Conservation (phyloP, 2,797 vertebrate genomes). For the Sebastes alutus region DNA sequence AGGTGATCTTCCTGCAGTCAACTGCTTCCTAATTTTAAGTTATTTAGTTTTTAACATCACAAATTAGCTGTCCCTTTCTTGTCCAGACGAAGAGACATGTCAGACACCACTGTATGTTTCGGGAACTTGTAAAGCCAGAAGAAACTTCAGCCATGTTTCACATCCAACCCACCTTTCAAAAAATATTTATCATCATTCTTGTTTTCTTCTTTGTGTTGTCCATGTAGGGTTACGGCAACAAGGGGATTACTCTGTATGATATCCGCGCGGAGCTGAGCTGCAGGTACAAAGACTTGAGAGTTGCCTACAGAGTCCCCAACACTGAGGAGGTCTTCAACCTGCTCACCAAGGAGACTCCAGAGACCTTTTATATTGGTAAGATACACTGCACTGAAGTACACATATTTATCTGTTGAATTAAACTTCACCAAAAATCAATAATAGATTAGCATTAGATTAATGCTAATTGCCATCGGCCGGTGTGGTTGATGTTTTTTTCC, state of each 20-base stretch:
- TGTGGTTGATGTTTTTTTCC: background rate
- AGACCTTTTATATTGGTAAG: conserved; percentile 99
- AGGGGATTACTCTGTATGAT: conserved; percentile 98
- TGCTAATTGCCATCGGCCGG: too few species aligned
- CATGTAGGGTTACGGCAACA: conserved; percentile 95
- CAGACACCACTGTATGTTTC: background rate
- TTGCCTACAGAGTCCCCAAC: conserved; percentile 92
- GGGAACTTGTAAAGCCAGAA: background rate
- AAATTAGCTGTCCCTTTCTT: too few species aligned
- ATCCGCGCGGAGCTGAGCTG: conserved; percentile 98
- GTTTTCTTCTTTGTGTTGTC: background rate
- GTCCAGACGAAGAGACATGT: background rate
- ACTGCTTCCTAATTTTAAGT: too few species aligned
- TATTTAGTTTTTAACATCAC: too few species aligned
- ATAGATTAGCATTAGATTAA: background rate
- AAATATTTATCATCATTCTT: background rate
- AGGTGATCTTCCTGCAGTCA: too few species aligned
- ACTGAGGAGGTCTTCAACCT: conserved; percentile 98
- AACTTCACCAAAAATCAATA: background rate
- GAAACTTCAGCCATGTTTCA: background rate
- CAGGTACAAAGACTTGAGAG: conserved; percentile 97
- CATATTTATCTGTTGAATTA: background rate
- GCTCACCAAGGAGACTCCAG: conserved; percentile 98
- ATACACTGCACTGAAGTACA: background rate
- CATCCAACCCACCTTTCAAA: background rate